Base-by-base conservation (phyloP, 2,113 vertebrate species). In the Pseudorectes ferrugineus region DNA sequence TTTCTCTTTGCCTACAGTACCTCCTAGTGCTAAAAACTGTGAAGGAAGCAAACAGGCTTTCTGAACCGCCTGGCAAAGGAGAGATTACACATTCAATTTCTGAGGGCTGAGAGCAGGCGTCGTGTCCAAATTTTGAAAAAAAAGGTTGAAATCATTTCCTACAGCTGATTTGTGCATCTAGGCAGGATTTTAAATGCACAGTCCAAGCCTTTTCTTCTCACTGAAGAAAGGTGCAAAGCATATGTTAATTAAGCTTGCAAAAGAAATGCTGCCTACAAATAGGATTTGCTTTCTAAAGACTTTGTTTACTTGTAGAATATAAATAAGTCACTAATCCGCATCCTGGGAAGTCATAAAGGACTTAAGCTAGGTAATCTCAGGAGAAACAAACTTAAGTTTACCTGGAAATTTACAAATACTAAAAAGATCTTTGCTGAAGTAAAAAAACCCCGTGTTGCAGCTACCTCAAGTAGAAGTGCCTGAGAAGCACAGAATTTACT, bases 401-500 rank as follows among this genome's bases (percentile, higher is more conserved):
- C n/a, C 12, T 42, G 19, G 46, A 71, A 75, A 72, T 66, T 85
- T 67, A 82, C 11, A 74, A 73, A 61, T 25, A 43, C 10, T 59
- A 24, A 14, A 49, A 68, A 63, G 15, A 79, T 26, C 5, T 75
- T 38, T 66, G 13, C 43, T 67, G 22, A 85, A 84, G 11, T 29
- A 29, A 75, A 45, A n/a, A 74, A 43, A 33, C 6, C 15, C 36
- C 0, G 5, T 18, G 25, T 51, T 67, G 46, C 18, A 71, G 15
- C 65, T 78, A 52, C 29, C 67, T 73, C 57, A 84, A 62, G 15
- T 40, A 43, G 57, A 92, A 89, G 58, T 96, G 97, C 98, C 98
- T 98, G 98, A 98, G 98, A 98, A 98, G 96, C 98, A 98, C 72
- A 96, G 77, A 97, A 98, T 98, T 98, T 97, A 96, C 89, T 91